Evolutionary conservation across 2,113 vertebrate genomes (phyloP).

Genomic region (Poeciliopsis occidentalis): DNA sequence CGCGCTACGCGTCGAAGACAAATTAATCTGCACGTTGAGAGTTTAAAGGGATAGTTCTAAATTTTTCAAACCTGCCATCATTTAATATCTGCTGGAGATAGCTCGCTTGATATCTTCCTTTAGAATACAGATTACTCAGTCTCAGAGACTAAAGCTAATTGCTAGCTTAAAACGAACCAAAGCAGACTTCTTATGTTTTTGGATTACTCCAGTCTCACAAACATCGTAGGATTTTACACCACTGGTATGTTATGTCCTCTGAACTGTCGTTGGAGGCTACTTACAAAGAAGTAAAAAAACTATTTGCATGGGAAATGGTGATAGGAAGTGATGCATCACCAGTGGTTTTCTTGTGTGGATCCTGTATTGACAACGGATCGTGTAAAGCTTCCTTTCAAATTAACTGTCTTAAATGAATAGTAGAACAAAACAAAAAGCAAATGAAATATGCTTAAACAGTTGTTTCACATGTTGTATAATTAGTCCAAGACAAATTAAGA

Average conservation of each 20-base stretch:
- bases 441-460: too few relatives aligned
- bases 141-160: background rate
- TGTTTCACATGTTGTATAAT: too few relatives aligned
- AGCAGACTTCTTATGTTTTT: background rate
- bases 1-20: slow-evolving; percentile 26
- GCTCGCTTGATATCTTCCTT: background rate
- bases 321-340: background rate
- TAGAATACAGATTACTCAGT: background rate
- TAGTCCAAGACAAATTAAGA: too few relatives aligned
- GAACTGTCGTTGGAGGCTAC: background rate
- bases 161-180: background rate
- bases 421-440: too few relatives aligned
- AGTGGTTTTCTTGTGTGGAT: too few relatives aligned
- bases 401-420: too few relatives aligned
- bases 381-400: too few relatives aligned
- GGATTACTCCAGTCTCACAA: background rate
- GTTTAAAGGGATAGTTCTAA: slow-evolving; percentile 12
- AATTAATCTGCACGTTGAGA: slow-evolving; percentile 36
- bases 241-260: background rate
- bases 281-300: background rate
- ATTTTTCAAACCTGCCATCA: background rate
- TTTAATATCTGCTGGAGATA: background rate
- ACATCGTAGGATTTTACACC: background rate
- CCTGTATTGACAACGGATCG: too few relatives aligned
- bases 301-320: background rate